phyloP scores from a whole-genome alignment of 2,888 invertebrate genomes.

The Camptogramma bilineatum region DNA sequence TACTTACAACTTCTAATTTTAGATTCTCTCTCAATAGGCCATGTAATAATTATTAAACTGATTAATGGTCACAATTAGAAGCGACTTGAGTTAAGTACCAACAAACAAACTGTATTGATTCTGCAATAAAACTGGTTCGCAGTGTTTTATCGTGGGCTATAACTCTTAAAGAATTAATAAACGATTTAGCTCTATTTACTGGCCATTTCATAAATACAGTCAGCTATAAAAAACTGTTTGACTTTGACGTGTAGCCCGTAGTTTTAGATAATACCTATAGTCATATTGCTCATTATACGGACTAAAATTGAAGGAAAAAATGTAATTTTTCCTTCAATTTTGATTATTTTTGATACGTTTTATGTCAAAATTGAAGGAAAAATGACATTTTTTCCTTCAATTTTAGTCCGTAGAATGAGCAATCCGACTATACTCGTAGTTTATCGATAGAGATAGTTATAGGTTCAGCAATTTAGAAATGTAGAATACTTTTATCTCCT shows the following conservation, averaged over 20 bases:
- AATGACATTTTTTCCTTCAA: too few relatives aligned
- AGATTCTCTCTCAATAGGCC: neutral
- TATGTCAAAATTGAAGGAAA: too few relatives aligned
- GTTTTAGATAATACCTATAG: neutral
- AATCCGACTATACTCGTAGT: too few relatives aligned
- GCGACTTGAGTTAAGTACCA: conserved; percentile 12
- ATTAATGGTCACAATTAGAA: conserved; percentile 20
- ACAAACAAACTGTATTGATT: conserved; percentile 59
- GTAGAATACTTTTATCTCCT: too few relatives aligned
- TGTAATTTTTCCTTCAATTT: too few relatives aligned
- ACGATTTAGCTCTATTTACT: conserved; percentile 68
- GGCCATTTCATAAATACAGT: conserved; percentile 42
- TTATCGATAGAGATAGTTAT: too few relatives aligned
- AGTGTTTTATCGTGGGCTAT: conserved; percentile 70
- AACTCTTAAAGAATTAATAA: conserved; percentile 73
- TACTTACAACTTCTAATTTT: conserved; percentile 8
- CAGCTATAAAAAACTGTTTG: neutral
- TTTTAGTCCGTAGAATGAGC: too few relatives aligned
- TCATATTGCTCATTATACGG: too few relatives aligned
- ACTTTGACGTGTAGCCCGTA: neutral
- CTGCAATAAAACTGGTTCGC: conserved; percentile 60
- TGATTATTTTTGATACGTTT: too few relatives aligned
- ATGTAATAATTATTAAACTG: conserved; percentile 13
- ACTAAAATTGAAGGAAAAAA: too few relatives aligned
- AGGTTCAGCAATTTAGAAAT: too few relatives aligned